phyloP scores from a whole-genome alignment of 2,888 invertebrate genomes.

The Philaethria dido region DNA sequence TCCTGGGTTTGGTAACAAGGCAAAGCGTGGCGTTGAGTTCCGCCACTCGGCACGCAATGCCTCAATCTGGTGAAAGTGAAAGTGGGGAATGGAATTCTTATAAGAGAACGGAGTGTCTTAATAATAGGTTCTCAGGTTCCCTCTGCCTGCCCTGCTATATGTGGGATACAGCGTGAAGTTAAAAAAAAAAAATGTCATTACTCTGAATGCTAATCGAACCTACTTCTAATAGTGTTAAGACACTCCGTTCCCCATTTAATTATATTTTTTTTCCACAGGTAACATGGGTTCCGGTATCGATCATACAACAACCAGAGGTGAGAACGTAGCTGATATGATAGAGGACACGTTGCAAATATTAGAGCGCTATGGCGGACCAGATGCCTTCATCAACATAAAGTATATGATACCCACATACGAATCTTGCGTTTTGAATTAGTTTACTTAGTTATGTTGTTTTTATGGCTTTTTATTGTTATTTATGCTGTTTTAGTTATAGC shows the following conservation, averaged over 20 bases:
- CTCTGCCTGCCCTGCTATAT: too few relatives aligned
- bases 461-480: background rate
- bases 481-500: background rate
- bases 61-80: too few relatives aligned
- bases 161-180: too few relatives aligned
- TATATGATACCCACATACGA: slow-evolving; percentile 99
- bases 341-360: slow-evolving; percentile 96
- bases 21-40: too few relatives aligned
- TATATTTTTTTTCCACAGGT: slow-evolving; percentile 74
- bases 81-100: too few relatives aligned
- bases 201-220: too few relatives aligned
- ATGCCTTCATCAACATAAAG: slow-evolving; percentile 98
- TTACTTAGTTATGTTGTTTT: background rate
- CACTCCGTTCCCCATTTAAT: slow-evolving; percentile 18
- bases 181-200: too few relatives aligned
- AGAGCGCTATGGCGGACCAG: slow-evolving; percentile 96
- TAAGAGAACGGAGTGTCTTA: too few relatives aligned
- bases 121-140: too few relatives aligned
- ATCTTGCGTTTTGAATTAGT: slow-evolving; percentile 91
- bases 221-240: too few relatives aligned
- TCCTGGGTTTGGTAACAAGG: too few relatives aligned
- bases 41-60: too few relatives aligned
- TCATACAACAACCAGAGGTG: slow-evolving; percentile 92
- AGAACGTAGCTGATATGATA: slow-evolving; percentile 95
- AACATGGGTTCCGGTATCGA: slow-evolving; percentile 96